Evolutionary conservation across 1,140 invertebrate genomes (phyloP).

Genomic region (Thalassaphorura encarpata): DNA sequence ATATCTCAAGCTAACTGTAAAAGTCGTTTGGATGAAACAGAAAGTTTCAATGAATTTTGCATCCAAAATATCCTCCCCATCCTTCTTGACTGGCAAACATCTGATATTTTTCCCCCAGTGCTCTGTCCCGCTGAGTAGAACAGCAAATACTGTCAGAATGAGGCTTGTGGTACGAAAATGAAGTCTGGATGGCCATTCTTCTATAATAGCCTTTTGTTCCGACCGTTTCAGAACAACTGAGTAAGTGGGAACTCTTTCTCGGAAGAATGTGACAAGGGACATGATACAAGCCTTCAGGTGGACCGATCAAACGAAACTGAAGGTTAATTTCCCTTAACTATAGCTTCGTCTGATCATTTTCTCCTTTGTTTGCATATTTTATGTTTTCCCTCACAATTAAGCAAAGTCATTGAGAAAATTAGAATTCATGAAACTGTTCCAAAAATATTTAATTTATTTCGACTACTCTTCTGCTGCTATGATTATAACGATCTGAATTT

Average conservation of each 20-base stretch:
- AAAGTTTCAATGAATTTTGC: slow-evolving; percentile 68
- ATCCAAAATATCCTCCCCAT: slow-evolving; percentile 37
- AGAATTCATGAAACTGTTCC: no score
- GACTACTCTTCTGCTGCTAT: no score
- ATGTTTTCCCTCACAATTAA: no score
- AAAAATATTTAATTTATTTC: no score
- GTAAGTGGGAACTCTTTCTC: not conserved
- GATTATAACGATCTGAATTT: no score
- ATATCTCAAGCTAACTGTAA: no score
- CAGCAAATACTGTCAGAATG: slow-evolving; percentile 40
- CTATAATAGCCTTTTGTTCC: slow-evolving; percentile 39
- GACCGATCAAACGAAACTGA: no score
- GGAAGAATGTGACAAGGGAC: not conserved
- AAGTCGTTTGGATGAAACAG: slow-evolving; percentile 62
- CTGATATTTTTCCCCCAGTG: slow-evolving; percentile 52
- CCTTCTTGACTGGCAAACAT: slow-evolving; percentile 40
- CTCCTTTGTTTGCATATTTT: no score
- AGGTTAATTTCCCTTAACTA: no score
- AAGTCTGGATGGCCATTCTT: slow-evolving; percentile 48
- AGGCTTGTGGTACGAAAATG: slow-evolving; percentile 50
- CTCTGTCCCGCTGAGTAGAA: slow-evolving; percentile 24
- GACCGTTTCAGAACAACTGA: not conserved
- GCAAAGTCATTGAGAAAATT: no score
- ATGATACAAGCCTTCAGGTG: no score
- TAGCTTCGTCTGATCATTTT: no score